Evolutionary conservation across 1,140 invertebrate species (phyloP).

Genomic region (Rhopalosiphum maidis): DNA sequence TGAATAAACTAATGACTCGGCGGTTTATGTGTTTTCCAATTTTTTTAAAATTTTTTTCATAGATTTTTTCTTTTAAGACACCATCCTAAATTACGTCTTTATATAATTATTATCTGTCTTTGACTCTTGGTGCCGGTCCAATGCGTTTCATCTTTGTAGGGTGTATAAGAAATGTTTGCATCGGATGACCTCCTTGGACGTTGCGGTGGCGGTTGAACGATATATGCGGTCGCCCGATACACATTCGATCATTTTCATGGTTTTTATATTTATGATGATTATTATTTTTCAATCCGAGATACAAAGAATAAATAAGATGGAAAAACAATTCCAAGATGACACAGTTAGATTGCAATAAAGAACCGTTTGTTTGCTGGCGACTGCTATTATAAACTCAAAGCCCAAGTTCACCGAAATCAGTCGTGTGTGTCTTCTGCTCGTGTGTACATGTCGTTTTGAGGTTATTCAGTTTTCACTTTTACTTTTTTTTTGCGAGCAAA

Average conservation of each 20-base stretch:
- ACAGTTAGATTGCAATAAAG: slow-evolving; percentile 51
- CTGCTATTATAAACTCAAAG: slow-evolving; percentile 30
- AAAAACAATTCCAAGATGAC: slow-evolving; percentile 50
- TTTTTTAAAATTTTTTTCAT: not conserved
- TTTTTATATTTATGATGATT: not conserved
- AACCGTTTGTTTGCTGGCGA: slow-evolving; percentile 21
- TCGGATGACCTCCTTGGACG: not conserved
- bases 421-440: slow-evolving; percentile 56
- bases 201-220: not conserved
- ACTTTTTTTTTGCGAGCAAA: slow-evolving; percentile 36
- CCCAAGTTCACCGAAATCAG: slow-evolving; percentile 57
- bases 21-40: not conserved
- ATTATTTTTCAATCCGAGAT: not conserved
- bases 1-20: not conserved
- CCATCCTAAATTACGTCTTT: not conserved
- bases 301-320: slow-evolving; percentile 33
- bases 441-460: slow-evolving; percentile 41
- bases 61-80: not conserved
- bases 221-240: slow-evolving; percentile 30
- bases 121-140: not conserved
- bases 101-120: not conserved
- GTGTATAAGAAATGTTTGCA: not conserved
- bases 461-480: slow-evolving; percentile 54
- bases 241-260: not conserved
- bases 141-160: not conserved